A percentile compares a stretch with the other conserved stretches of the same genome.
These are phyloP conservation scores for Ectemnius cavifrons DNA, from an alignment of 2,888 invertebrate genomes.

Conservation along the genomic window DNA sequence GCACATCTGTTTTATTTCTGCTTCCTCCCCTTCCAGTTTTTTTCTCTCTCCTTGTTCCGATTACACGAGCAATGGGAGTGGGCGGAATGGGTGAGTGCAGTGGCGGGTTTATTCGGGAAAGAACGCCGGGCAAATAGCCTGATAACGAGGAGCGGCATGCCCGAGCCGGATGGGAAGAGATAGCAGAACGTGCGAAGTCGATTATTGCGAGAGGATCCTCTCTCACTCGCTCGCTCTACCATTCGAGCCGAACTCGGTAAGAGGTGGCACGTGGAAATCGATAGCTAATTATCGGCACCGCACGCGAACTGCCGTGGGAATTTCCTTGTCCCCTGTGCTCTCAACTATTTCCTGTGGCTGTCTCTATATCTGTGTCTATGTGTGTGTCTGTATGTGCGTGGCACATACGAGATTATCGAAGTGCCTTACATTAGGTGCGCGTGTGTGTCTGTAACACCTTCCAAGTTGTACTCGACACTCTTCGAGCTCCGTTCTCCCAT, in stretches of 20 bases:
- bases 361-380: background rate
- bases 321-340: conserved; percentile 44
- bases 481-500: no score
- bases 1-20: no score
- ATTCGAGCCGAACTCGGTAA: background rate
- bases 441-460: no score
- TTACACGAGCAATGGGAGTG: no score
- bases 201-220: conserved; percentile 55
- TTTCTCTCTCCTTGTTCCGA: no score
- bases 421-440: background rate
- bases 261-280: conserved; percentile 49
- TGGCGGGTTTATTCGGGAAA: conserved; percentile 19
- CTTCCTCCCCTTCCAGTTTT: no score
- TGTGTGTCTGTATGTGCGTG: conserved; percentile 1
- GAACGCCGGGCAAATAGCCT: conserved; percentile 35
- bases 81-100: background rate
- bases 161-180: no score
- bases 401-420: conserved; percentile 22
- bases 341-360: conserved; percentile 39
- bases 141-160: conserved; percentile 16
- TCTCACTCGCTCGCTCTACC: background rate
- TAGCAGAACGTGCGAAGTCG: conserved; percentile 55
- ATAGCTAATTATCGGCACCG: conserved; percentile 61
- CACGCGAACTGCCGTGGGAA: conserved; percentile 50
- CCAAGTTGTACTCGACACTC: no score